Evolutionary conservation across 2,113 vertebrate genomes (phyloP).

Genomic region (Cranoglanis bouderius): DNA sequence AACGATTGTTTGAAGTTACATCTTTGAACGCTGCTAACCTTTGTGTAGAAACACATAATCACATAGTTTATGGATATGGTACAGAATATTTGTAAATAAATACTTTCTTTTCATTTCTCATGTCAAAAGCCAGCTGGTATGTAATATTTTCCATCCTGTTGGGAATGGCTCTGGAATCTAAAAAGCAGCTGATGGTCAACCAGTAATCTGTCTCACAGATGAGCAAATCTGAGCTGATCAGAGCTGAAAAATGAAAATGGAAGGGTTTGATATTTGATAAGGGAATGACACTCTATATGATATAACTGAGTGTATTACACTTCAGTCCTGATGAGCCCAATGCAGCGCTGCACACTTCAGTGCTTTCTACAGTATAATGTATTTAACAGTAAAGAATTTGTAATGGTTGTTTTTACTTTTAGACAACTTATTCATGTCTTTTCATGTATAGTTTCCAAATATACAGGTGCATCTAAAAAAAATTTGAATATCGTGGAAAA

Average conservation of each 20-base stretch:
- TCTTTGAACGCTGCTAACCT: background rate
- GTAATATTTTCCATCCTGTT: background rate
- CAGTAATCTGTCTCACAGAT: conserved; percentile 56
- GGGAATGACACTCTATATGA: background rate
- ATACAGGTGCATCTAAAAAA: no score
- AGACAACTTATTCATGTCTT: background rate
- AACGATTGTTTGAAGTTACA: background rate
- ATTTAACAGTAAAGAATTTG: background rate
- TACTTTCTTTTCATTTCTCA: fast-evolving
- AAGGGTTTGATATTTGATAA: background rate
- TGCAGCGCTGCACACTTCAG: background rate
- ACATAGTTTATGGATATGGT: background rate
- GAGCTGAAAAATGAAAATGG: conserved; percentile 32
- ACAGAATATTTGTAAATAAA: background rate
- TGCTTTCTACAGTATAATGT: background rate
- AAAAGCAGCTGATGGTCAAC: conserved; percentile 45
- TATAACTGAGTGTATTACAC: background rate
- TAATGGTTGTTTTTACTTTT: background rate
- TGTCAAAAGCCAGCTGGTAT: conserved; percentile 50
- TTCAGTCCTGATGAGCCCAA: background rate
- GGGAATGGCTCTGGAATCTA: conserved; percentile 43
- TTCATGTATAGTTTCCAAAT: background rate
- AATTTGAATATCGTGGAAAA: no score
- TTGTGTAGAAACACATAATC: background rate
- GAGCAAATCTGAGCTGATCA: background rate